phyloP scores from a whole-genome alignment of 1,140 invertebrate genomes.

The Coboldia fuscipes region DNA sequence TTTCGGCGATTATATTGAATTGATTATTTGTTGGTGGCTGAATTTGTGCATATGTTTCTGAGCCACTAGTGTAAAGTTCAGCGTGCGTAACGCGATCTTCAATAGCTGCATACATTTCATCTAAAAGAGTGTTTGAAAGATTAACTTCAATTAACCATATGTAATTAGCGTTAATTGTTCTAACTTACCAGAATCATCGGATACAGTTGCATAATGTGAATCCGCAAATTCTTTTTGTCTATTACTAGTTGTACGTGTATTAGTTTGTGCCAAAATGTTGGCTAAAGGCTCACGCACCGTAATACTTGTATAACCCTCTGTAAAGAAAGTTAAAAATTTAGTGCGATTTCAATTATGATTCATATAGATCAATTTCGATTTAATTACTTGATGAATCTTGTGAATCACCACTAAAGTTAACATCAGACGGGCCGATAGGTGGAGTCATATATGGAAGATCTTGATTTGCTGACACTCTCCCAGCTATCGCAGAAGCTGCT shows the following conservation, averaged over 20 bases:
- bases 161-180: too few species aligned
- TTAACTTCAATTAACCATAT: too few species aligned
- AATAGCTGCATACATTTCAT: conserved; percentile 78
- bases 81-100: conserved; percentile 46
- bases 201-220: conserved; percentile 62
- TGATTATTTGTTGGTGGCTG: conserved; percentile 43
- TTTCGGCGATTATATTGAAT: conserved; percentile 31
- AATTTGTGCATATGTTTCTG: conserved; percentile 74
- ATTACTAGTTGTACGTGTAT: conserved; percentile 21
- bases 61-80: conserved; percentile 49
- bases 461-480: conserved; percentile 61
- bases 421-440: conserved; percentile 32
- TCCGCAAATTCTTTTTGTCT: conserved; percentile 23
- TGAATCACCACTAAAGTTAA: conserved; percentile 64
- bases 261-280: conserved; percentile 39
- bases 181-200: conserved; percentile 59
- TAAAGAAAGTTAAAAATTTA: conserved; percentile 9
- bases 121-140: conserved; percentile 18
- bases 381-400: conserved; percentile 55
- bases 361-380: conserved; percentile 3
- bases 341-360: too few species aligned
- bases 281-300: conserved; percentile 70
- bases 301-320: conserved; percentile 77
- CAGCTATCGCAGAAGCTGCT: conserved; percentile 62
- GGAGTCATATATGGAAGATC: conserved; percentile 79